Evolutionary conservation across 2,888 invertebrate species (phyloP).

Genomic region (Lysandra bellargus): DNA sequence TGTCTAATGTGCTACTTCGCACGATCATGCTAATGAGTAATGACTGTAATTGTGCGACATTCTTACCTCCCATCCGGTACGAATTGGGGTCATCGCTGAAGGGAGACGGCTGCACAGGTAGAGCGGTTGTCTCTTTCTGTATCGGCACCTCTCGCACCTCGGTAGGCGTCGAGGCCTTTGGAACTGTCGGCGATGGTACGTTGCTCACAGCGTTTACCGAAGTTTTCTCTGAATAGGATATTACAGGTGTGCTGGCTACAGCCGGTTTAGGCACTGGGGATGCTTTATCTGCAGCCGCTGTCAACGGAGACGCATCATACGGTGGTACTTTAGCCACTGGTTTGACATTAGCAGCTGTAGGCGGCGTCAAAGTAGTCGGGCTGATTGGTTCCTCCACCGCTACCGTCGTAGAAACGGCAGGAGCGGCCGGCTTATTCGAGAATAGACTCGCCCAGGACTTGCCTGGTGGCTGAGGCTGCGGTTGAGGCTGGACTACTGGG

Average conservation of each 20-base stretch:
- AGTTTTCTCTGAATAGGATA: constrained; percentile 66
- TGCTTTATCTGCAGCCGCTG: constrained; percentile 55
- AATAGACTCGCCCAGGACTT: constrained; percentile 87
- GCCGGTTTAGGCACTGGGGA: constrained; percentile 48
- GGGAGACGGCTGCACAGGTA: constrained; percentile 70
- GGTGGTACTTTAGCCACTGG: constrained; percentile 83
- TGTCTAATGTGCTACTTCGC: constrained; percentile 9
- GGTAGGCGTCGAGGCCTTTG: constrained; percentile 46
- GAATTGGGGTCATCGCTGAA: constrained; percentile 84
- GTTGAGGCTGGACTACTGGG: constrained; percentile 59
- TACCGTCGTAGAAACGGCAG: constrained; percentile 46
- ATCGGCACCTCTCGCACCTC: constrained; percentile 51
- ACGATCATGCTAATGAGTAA: background rate
- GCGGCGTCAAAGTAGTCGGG: constrained; percentile 55
- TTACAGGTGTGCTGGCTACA: constrained; percentile 45
- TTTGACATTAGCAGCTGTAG: constrained; percentile 60
- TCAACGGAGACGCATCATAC: constrained; percentile 74
- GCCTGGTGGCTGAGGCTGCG: constrained; percentile 63
- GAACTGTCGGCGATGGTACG: constrained; percentile 45
- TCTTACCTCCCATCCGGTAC: constrained; percentile 86
- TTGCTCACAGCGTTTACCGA: constrained; percentile 61
- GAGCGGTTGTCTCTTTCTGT: constrained; percentile 60
- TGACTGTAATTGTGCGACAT: constrained; percentile 30
- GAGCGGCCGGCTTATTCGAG: constrained; percentile 59
- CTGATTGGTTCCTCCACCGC: constrained; percentile 60